phyloP scores from a whole-genome alignment of 2,888 invertebrate genomes.

The Habroteleia sp. region DNA sequence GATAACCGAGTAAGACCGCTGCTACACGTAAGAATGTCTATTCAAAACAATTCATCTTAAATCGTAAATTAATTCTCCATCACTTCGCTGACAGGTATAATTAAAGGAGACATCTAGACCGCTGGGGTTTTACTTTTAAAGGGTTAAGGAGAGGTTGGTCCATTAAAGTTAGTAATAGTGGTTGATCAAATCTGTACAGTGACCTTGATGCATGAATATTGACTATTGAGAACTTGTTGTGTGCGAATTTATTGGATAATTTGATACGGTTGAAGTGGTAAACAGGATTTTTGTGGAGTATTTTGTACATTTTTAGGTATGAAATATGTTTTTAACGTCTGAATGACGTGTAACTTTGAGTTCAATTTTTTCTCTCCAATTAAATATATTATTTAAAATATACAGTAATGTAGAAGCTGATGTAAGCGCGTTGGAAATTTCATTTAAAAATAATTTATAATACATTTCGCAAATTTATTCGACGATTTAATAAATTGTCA shows the following conservation, averaged over 20 bases:
- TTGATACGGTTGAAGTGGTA: not conserved
- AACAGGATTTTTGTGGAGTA: too few species aligned
- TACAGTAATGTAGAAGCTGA: too few species aligned
- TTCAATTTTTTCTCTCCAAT: too few species aligned
- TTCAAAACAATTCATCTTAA: conserved; percentile 61
- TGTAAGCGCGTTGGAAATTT: too few species aligned
- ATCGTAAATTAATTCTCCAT: conserved; percentile 57
- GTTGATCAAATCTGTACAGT: conserved; percentile 8
- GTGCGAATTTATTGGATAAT: too few species aligned
- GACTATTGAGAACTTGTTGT: not conserved
- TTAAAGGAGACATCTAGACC: conserved; percentile 46
- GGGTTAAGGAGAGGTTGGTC: conserved; percentile 30
- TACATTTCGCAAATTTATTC: too few species aligned
- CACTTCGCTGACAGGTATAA: conserved; percentile 54
- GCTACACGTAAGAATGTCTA: conserved; percentile 58
- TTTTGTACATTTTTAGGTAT: too few species aligned
- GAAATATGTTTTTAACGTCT: too few species aligned
- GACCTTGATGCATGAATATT: conserved; percentile 14
- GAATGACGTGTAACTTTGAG: too few species aligned
- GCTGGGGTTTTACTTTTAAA: conserved; percentile 19
- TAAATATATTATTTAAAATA: too few species aligned
- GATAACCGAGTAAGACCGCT: conserved; percentile 72
- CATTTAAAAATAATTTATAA: too few species aligned
- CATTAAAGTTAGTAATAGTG: conserved; percentile 25
- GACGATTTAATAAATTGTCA: too few species aligned